A percentile compares a stretch with the other conserved stretches of the same genome.
Conservation (phyloP, 2,113 vertebrate genomes). For the Gambusia affinis region DNA sequence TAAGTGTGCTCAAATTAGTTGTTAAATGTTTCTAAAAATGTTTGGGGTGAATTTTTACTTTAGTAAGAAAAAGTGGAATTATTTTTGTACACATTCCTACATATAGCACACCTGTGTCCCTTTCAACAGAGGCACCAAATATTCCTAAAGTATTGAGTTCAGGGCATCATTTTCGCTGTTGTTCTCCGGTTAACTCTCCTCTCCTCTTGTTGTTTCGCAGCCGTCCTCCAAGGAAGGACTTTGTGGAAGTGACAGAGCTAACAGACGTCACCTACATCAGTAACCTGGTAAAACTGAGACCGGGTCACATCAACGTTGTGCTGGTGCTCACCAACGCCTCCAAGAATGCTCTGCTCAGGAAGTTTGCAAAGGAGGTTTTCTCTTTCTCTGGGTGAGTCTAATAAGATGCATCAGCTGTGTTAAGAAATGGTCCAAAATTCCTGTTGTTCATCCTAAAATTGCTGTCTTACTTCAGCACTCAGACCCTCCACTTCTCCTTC, state of each 20-base stretch:
- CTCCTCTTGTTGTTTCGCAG: conserved; percentile 32
- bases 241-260: conserved; percentile 94
- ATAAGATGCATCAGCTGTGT: not conserved
- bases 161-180: not conserved
- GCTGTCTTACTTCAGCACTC: conserved; percentile 77
- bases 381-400: conserved; percentile 87
- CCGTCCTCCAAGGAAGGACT: conserved; percentile 90
- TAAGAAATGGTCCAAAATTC: not conserved
- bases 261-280: conserved; percentile 92
- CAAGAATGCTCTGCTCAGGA: conserved; percentile 88
- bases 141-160: too few species aligned
- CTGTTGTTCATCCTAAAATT: not conserved
- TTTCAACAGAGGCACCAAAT: too few species aligned
- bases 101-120: too few species aligned
- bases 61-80: too few species aligned
- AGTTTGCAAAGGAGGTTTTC: conserved; percentile 93
- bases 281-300: conserved; percentile 90
- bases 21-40: too few species aligned
- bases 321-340: conserved; percentile 89
- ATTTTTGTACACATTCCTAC: too few species aligned
- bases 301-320: conserved; percentile 92
- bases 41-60: too few species aligned
- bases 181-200: not conserved
- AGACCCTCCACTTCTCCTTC: conserved; percentile 93
- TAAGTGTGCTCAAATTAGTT: too few species aligned